phyloP scores from a whole-genome alignment of 2,888 invertebrate genomes.

The Plagodis pulveraria region DNA sequence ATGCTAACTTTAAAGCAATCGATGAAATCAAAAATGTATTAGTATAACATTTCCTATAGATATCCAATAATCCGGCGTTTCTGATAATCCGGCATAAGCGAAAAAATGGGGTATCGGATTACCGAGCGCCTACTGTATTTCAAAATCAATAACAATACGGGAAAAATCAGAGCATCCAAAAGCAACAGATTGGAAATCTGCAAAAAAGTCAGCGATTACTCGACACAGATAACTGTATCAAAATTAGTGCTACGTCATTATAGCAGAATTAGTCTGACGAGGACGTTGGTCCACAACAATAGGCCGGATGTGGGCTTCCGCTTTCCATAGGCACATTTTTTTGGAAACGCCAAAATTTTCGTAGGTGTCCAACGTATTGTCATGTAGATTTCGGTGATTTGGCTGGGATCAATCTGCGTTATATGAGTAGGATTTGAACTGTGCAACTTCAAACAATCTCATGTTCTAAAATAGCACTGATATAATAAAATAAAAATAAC shows the following conservation, averaged over 20 bases:
- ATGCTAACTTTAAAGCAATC: too few relatives aligned
- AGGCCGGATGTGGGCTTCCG: conserved; percentile 72
- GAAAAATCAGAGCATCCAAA: conserved; percentile 9
- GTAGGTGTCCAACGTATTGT: conserved; percentile 71
- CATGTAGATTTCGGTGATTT: conserved; percentile 67
- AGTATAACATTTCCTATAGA: too few relatives aligned
- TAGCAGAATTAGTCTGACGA: conserved; percentile 65
- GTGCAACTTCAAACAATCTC: not conserved
- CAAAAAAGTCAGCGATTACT: conserved; percentile 64
- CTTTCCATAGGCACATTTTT: conserved; percentile 75
- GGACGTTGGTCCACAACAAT: conserved; percentile 79
- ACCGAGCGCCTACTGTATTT: not conserved
- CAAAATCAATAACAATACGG: conserved; percentile 12
- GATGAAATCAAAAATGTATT: too few relatives aligned
- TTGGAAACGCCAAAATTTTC: conserved; percentile 83
- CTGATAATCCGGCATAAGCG: too few relatives aligned
- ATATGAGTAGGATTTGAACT: not conserved
- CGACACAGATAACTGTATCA: conserved; percentile 74
- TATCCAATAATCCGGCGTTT: too few relatives aligned
- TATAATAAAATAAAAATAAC: not conserved
- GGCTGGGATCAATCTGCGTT: conserved; percentile 28
- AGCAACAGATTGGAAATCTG: conserved; percentile 41
- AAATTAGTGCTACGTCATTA: conserved; percentile 67
- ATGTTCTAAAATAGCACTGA: not conserved
- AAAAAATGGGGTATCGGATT: too few relatives aligned